phyloP scores from a whole-genome alignment of 1,140 invertebrate species.

The Drosophila prosaltans region DNA sequence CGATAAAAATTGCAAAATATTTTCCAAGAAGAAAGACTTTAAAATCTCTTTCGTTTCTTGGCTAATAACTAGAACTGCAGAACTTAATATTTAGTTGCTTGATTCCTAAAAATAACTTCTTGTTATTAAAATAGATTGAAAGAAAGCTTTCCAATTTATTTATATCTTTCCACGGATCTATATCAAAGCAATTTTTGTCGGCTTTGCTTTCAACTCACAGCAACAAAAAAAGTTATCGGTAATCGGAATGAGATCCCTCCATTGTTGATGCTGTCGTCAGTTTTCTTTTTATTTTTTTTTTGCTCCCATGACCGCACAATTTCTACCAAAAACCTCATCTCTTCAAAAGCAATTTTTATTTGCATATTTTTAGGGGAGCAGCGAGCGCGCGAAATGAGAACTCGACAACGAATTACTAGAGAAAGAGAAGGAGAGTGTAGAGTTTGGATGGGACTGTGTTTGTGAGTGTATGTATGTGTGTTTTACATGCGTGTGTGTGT shows the following conservation, averaged over 20 bases:
- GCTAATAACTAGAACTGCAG: too few species aligned
- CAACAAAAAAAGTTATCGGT: constrained; percentile 41
- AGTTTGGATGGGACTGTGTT: not conserved
- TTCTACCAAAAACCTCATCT: not conserved
- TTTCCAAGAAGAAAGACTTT: too few species aligned
- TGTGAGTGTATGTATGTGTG: not conserved
- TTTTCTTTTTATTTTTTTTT: not conserved
- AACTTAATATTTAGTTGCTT: too few species aligned
- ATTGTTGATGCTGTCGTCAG: constrained; percentile 8
- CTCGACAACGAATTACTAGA: constrained; percentile 11
- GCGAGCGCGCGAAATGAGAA: constrained; percentile 64
- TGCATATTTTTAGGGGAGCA: constrained; percentile 71
- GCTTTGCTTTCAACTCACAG: constrained; percentile 18
- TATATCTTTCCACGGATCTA: constrained; percentile 8
- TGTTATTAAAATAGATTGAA: not conserved
- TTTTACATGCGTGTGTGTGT: not conserved
- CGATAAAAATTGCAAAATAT: too few species aligned
- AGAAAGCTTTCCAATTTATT: not conserved
- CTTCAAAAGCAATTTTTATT: constrained; percentile 57
- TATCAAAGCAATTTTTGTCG: not conserved
- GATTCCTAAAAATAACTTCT: too few species aligned
- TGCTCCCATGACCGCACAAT: not conserved
- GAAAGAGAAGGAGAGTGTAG: not conserved
- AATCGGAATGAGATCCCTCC: constrained; percentile 47
- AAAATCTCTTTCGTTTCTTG: too few species aligned